Base-by-base conservation (phyloP, 37 sponge, comb jelly and placozoan genomes). In the Halisarca cf. caerulea region DNA sequence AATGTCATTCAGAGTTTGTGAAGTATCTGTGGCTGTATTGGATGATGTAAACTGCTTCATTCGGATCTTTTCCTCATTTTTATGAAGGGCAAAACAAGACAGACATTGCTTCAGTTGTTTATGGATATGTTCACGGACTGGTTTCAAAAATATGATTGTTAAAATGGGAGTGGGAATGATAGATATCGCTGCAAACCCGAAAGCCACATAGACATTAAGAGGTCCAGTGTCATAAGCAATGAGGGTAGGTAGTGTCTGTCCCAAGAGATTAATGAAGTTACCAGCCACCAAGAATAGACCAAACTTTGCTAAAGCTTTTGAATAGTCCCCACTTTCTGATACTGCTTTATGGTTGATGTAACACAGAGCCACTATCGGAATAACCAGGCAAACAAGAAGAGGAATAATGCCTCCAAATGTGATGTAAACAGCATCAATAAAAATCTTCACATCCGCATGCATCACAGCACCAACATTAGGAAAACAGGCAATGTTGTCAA, bases 221-320 rank as follows among this genome's bases (percentile, higher is more conserved):
- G 69, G 17, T 34, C 30, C 69, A 6, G 69, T 17, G 34, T 28
- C 17, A 4, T 68, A 68, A 28, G 35, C 69, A 34, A 68, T 68
- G 27, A 34, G 35, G 30, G 2, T 34, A 27, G 35, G 35, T 30
- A 68, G 17, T 17, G 69, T 34, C 69, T 68, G 69, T 8, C 69
- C 69, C 14, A 68, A 68, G 34, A 68, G 69, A 30, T 68, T 68
- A 34, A 68, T 68, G 17, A 68, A 34, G 69, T 68, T 68, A 34
- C 69, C 34, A 3, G 35, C 35, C n/a, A 68, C 69, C 35, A 68
- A 34, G 69, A 68, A 68, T 18, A 68, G 35, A 4, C 35, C 69
- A 68, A 68, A 68, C 34, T 68, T 68, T 0, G 69, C 69, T 1
- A 68, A 34, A 17, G 17, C 34, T 30, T 68, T 68, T 18, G 30